A percentile compares a stretch with the other conserved stretches of the same genome.
Conservation (phyloP, 37 sponge, comb jelly and placozoan genomes). For the Bolinopsis microptera region DNA sequence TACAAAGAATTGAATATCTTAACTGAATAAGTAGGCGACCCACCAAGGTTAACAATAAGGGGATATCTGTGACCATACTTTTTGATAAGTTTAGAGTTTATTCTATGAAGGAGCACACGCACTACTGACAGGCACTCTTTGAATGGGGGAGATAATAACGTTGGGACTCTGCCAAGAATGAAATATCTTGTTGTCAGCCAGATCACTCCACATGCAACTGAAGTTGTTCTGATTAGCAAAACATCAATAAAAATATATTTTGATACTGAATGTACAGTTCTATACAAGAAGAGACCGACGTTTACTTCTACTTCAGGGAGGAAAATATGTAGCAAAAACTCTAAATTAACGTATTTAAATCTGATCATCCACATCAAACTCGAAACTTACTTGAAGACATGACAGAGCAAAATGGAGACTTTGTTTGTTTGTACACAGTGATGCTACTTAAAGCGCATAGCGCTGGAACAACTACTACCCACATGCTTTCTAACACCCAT, state of each 20-base stretch:
- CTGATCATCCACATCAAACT: too few relatives aligned
- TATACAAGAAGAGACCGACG: too few relatives aligned
- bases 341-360: too few relatives aligned
- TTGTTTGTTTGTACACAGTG: slow-evolving; percentile 16
- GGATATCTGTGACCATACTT: slow-evolving; percentile 47
- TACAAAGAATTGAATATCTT: too few relatives aligned
- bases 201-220: slow-evolving; percentile 29
- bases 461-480: slow-evolving; percentile 44
- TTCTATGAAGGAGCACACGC: slow-evolving; percentile 17
- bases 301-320: too few relatives aligned
- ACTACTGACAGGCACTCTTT: slow-evolving; percentile 46
- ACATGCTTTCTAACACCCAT: slow-evolving; percentile 59
- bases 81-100: slow-evolving; percentile 49
- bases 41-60: slow-evolving; percentile 62
- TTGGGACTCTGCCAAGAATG: slow-evolving; percentile 52
- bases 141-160: slow-evolving; percentile 32
- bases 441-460: slow-evolving; percentile 20
- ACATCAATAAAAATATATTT: too few relatives aligned
- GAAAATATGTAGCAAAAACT: too few relatives aligned
- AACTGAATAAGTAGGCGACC: too few relatives aligned
- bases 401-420: slow-evolving; percentile 12
- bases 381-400: slow-evolving; percentile 30
- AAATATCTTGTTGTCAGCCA: slow-evolving; percentile 49
- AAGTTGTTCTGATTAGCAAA: neutral
- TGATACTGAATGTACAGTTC: too few relatives aligned